Percentiles rank a stretch among this genome's conserved stretches.
Conservation (phyloP, 2,888 invertebrate genomes). For the Nymphalis c-album region DNA sequence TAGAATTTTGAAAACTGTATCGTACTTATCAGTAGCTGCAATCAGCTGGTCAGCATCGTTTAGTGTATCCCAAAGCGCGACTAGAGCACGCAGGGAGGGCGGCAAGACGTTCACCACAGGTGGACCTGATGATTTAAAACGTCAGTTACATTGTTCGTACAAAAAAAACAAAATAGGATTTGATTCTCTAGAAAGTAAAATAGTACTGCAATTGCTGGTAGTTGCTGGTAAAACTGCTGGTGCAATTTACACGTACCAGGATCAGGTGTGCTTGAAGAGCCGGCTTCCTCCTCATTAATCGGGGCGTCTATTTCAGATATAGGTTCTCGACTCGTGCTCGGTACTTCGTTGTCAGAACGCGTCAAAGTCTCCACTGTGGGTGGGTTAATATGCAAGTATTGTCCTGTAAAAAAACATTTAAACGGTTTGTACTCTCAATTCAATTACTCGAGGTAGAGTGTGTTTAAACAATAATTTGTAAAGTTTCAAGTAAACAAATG, state of each 20-base stretch:
- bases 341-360: constrained; percentile 87
- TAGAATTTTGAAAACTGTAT: no score
- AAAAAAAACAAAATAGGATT: no score
- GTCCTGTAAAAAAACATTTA: constrained; percentile 60
- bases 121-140: constrained; percentile 13
- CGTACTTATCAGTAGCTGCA: constrained; percentile 67
- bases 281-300: constrained; percentile 78
- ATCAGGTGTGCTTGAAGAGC: constrained; percentile 35
- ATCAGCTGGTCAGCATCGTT: constrained; percentile 74
- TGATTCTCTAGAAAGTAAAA: neutral
- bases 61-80: constrained; percentile 94
- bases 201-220: no score
- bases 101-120: constrained; percentile 89
- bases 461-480: no score
- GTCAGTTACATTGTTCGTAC: neutral
- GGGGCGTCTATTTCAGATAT: constrained; percentile 57
- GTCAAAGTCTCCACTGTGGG: constrained; percentile 89
- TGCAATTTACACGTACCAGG: constrained; percentile 22
- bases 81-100: constrained; percentile 92
- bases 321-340: constrained; percentile 86
- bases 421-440: no score
- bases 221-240: no score
- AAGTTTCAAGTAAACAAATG: no score
- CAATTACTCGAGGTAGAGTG: no score
- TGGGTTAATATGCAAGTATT: constrained; percentile 89